Evolutionary conservation across 2,888 invertebrate species (phyloP).

Genomic region (Mimachlamys varia): DNA sequence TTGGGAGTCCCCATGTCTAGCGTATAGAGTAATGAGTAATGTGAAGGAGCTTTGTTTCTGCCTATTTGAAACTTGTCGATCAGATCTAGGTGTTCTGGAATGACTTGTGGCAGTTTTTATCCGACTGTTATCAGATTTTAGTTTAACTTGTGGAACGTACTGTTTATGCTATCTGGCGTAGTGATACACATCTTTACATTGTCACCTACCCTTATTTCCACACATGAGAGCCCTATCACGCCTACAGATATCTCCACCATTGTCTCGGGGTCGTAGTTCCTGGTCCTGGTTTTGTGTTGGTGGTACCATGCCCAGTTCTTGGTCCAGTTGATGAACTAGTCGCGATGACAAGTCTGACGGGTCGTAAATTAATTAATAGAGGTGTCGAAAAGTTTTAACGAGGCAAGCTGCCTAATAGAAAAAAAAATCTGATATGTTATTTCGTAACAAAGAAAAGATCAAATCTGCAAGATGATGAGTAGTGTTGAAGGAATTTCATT

Average conservation of each 20-base stretch:
- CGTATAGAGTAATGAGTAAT: background rate
- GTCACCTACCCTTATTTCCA: conserved; percentile 4
- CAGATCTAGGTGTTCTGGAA: background rate
- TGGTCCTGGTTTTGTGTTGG: background rate
- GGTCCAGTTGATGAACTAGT: background rate
- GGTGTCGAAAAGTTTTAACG: background rate
- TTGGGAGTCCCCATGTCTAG: background rate
- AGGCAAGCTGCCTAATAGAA: background rate
- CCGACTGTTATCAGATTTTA: background rate
- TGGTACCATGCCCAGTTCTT: background rate
- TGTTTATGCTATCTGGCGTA: background rate
- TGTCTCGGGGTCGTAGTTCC: background rate
- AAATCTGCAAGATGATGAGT: background rate
- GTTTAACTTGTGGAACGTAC: background rate
- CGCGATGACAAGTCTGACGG: background rate
- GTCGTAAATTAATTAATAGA: background rate
- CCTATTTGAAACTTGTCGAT: background rate
- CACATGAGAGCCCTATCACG: background rate
- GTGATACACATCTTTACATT: background rate
- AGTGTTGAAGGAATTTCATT: background rate
- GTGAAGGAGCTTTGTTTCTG: background rate
- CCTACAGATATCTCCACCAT: background rate
- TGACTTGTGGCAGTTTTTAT: conserved; percentile 20
- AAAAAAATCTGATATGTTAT: background rate
- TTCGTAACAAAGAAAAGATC: background rate